These are phyloP conservation scores for Drosophila bifasciata DNA, from an alignment of 1,140 invertebrate species.

Conservation along the genomic window DNA sequence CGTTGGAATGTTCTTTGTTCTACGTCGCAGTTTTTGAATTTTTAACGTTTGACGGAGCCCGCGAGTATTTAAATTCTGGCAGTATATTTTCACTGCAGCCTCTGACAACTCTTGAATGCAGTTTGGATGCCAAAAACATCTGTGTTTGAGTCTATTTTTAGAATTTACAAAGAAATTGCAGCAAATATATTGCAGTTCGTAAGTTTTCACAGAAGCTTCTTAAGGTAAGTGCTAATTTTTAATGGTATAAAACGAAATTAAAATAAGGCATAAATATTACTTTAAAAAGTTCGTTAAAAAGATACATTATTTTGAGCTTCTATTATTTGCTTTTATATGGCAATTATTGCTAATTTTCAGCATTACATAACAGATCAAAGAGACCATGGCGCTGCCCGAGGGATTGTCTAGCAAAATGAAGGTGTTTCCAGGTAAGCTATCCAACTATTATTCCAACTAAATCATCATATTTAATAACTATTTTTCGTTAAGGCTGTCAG, in stretches of 20 bases:
- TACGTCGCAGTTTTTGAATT: constrained; percentile 2
- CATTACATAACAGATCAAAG: constrained; percentile 68
- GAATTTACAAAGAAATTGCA: constrained; percentile 45
- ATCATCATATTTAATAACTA: not conserved
- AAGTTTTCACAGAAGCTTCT: constrained; percentile 22
- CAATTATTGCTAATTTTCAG: constrained; percentile 31
- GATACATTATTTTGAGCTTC: not conserved
- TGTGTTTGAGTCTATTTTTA: constrained; percentile 64
- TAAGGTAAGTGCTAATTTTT: constrained; percentile 20
- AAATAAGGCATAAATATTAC: not conserved
- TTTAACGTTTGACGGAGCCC: not conserved
- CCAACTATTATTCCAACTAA: fast-evolving
- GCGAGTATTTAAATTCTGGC: no score
- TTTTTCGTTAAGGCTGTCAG: constrained; percentile 63
- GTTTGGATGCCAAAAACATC: constrained; percentile 30
- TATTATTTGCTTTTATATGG: no score
- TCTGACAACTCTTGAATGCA: constrained; percentile 33
- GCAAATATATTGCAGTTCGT: constrained; percentile 36
- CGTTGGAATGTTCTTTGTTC: no score
- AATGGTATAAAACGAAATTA: not conserved
- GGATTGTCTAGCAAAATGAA: constrained; percentile 75
- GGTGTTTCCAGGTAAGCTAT: constrained; percentile 73
- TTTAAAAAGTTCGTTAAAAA: not conserved
- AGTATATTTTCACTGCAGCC: no score
- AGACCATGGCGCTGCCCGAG: constrained; percentile 77